Evolutionary conservation across 2,797 vertebrate genomes (phyloP), one percentile per base, ranked within the genome.

Genomic region (Eospalax fontanierii): DNA sequence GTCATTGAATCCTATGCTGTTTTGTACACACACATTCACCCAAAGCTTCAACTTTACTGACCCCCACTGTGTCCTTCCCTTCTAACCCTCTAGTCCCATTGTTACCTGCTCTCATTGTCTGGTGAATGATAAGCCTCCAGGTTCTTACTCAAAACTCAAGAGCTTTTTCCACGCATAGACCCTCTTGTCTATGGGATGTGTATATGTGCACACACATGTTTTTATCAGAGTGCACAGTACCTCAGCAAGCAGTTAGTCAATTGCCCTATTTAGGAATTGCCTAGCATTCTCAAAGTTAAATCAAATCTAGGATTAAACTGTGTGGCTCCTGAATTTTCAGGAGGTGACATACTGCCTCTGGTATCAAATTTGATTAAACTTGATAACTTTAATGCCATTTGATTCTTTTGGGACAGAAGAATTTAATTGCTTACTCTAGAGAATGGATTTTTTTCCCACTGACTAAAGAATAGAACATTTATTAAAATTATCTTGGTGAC

Each of bases 291-390:
- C 46, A 33, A 81, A 81, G 63, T 81, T 81, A 95, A 50, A 90
- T 63, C 71, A 50, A 82, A 35, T 54, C 89, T 14, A 68, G 43
- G 73, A 83, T 95, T 94, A 94, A 95, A 93, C 71, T 93, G 24
- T 91, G 24, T 94, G 68, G 43, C 54, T 96, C 54, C 74, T 83
- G 93, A 93, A 82, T 96, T 93, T 96, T 90, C 54, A 82, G 28
- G 73, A 89, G 88, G 33, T 93, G 54, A 88, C 50, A 82, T 87
- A 73, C 57, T 85, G 65, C 82, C 68, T 94, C 89, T 88, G 38
- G 30, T 90, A 96, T 95, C 65, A 96, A 65, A 87, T 96, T 80
- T 97, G 90, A 96, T 96, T 96, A 93, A 95, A 90, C 68, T 88
- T 92, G 84, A 30, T 94, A 90, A 95, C 18, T 91, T 94, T 87